phyloP scores from a whole-genome alignment of 2,113 vertebrate genomes.

The Pteruthius melanotis region DNA sequence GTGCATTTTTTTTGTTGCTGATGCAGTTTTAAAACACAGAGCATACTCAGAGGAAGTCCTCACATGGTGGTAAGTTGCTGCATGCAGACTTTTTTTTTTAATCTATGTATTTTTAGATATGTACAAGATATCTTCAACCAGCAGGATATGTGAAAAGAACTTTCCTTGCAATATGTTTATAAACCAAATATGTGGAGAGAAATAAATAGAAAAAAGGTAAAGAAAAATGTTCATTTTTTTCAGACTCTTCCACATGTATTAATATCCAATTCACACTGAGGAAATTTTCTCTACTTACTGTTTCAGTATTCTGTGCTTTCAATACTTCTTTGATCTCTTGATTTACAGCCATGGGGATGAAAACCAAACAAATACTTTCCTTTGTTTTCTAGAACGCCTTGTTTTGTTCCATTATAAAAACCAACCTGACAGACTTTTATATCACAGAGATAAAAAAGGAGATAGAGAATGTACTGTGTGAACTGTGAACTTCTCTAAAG shows the following conservation, averaged over 20 bases:
- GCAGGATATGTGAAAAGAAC: constrained; percentile 19
- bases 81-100: background rate
- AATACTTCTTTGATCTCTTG: background rate
- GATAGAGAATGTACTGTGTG: background rate
- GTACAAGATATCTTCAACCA: constrained; percentile 9
- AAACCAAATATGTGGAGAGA: background rate
- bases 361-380: background rate
- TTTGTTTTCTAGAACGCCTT: background rate
- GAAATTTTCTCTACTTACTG: background rate
- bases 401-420: constrained; percentile 1
- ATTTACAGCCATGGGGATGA: background rate
- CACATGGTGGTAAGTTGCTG: background rate
- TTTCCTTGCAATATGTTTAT: background rate
- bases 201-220: background rate
- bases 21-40: constrained; percentile 10
- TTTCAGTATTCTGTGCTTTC: background rate
- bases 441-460: background rate
- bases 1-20: background rate
- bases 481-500: background rate
- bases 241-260: background rate
- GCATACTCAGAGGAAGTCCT: constrained; percentile 22
- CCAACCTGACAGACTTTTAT: background rate
- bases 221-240: background rate
- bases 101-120: constrained; percentile 47
- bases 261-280: background rate